Evolutionary conservation across 2,888 invertebrate species (phyloP).

Genomic region (Campopleginae sp.): DNA sequence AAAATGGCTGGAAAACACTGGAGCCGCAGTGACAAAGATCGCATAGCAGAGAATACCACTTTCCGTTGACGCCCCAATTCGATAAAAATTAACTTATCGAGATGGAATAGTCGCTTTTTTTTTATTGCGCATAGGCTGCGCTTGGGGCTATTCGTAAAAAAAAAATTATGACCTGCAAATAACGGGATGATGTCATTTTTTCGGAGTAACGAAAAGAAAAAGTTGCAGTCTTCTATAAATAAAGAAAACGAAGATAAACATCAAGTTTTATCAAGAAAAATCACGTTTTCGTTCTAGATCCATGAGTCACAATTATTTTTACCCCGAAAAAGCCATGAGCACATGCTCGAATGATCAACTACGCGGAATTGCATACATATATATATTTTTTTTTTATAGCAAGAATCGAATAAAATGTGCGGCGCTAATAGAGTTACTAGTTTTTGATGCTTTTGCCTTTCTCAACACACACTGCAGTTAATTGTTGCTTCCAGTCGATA

Average conservation of each 20-base stretch:
- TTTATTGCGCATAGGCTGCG: background rate
- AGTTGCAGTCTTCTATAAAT: too few species aligned
- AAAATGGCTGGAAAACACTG: background rate
- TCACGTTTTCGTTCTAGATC: too few species aligned
- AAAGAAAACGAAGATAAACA: too few species aligned
- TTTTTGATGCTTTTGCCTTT: slow-evolving; percentile 13
- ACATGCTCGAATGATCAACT: slow-evolving; percentile 53
- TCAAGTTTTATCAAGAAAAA: too few species aligned
- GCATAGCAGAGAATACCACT: background rate
- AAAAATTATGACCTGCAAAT: background rate
- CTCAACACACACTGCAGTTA: background rate
- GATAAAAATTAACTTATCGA: background rate
- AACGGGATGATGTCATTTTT: too few species aligned
- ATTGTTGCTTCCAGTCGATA: slow-evolving; percentile 21
- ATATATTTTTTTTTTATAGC: background rate
- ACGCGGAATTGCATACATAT: slow-evolving; percentile 24
- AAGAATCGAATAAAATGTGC: background rate
- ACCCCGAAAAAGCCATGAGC: slow-evolving; percentile 37
- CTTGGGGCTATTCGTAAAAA: background rate
- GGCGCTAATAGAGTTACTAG: slow-evolving; percentile 43
- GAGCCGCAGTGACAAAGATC: background rate
- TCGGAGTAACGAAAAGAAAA: too few species aligned
- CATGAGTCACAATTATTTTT: background rate
- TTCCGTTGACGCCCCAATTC: background rate
- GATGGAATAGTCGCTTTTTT: background rate